Evolutionary conservation across 2,888 invertebrate genomes (phyloP).

Genomic region (Nephrocerus scutellatus): DNA sequence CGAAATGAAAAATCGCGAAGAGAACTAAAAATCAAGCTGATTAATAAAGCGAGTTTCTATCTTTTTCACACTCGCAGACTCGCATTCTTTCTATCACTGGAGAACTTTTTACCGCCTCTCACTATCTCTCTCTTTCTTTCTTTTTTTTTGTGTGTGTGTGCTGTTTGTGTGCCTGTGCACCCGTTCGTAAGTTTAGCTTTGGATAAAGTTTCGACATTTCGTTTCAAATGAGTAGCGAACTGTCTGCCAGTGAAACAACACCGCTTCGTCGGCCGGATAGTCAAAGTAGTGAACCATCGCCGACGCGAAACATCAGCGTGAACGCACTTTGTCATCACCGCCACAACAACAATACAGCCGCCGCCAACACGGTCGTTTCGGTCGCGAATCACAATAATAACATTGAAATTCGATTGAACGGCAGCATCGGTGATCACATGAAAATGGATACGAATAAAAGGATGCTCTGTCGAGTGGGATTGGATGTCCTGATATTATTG

Average conservation of each 20-base stretch:
- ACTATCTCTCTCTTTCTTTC: no score
- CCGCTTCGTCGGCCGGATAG: constrained; percentile 41
- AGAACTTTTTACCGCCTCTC: no score
- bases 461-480: constrained; percentile 57
- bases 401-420: constrained; percentile 27
- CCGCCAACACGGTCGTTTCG: constrained; percentile 17
- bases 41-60: no score
- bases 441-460: constrained; percentile 44
- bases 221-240: constrained; percentile 44
- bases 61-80: no score
- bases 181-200: constrained; percentile 22
- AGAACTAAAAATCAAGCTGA: no score
- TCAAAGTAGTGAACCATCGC: constrained; percentile 24
- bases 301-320: constrained; percentile 24
- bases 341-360: constrained; percentile 12
- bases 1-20: no score
- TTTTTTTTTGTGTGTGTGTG: no score
- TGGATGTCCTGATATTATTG: constrained; percentile 61
- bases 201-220: constrained; percentile 16
- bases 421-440: constrained; percentile 21
- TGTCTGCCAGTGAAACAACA: constrained; percentile 45
- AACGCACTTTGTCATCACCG: constrained; percentile 24
- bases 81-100: no score
- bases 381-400: constrained; percentile 23
- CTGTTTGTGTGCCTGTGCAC: no score